Conservation (phyloP, 2,113 vertebrate genomes). For the Aramus guarauna region DNA sequence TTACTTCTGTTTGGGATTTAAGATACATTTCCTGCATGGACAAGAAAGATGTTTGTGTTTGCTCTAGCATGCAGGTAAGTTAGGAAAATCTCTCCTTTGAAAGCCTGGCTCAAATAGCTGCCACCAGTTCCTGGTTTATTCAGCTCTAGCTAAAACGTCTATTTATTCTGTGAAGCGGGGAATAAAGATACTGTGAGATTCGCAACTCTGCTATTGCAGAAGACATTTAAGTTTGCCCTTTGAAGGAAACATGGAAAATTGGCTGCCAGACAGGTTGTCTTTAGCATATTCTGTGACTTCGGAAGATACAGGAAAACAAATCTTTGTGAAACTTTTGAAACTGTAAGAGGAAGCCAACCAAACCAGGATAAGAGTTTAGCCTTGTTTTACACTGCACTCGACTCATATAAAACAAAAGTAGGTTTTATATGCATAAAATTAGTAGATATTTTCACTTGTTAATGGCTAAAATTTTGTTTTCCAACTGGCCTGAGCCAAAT, state of each 20-base stretch:
- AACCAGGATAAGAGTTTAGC: not conserved
- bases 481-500: not conserved
- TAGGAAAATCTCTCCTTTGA: not conserved
- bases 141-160: not conserved
- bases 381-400: not conserved
- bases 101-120: not conserved
- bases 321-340: not conserved
- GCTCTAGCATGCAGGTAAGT: not conserved
- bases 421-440: not conserved
- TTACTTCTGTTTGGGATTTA: not conserved
- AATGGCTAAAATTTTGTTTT: conserved; percentile 5
- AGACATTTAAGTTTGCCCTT: not conserved
- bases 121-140: not conserved
- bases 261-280: not conserved
- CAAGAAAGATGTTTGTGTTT: not conserved
- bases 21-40: not conserved
- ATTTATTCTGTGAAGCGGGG: not conserved
- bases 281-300: not conserved
- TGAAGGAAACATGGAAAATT: not conserved
- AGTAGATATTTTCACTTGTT: not conserved
- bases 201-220: not conserved
- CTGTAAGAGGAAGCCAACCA: not conserved
- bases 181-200: not conserved
- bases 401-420: not conserved
- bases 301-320: not conserved